Conservation (phyloP, 2,888 invertebrate species). For the Lordiphosa fenestrarum region DNA sequence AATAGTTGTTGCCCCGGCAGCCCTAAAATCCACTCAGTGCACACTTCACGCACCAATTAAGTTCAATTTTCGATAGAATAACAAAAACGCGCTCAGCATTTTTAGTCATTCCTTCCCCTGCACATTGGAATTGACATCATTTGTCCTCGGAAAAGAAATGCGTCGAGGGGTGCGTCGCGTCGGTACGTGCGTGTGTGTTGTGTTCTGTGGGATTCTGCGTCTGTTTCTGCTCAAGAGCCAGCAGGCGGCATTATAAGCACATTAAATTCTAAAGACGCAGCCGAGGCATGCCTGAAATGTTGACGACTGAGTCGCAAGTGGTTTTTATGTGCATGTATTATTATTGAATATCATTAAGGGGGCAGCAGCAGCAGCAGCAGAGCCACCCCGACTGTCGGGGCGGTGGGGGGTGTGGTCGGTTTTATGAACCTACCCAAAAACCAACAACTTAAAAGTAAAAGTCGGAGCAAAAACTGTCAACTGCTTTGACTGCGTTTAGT, state of each 20-base stretch:
- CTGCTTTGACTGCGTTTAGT: constrained; percentile 60
- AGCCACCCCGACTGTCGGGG: too few relatives aligned
- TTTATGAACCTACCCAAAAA: constrained; percentile 17
- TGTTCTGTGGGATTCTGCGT: constrained; percentile 25
- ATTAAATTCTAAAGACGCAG: constrained; percentile 73
- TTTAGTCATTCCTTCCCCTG: constrained; percentile 9
- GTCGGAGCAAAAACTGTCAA: constrained; percentile 4
- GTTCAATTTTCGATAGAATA: constrained; percentile 55
- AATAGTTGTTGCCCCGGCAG: constrained; percentile 52
- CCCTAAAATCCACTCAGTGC: constrained; percentile 45
- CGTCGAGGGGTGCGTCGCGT: constrained; percentile 50
- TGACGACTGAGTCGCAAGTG: constrained; percentile 60
- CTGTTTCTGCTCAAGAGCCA: constrained; percentile 60
- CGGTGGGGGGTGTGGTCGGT: neutral
- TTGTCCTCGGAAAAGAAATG: constrained; percentile 53
- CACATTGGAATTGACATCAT: constrained; percentile 66
- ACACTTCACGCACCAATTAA: constrained; percentile 73
- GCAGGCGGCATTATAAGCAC: constrained; percentile 76
- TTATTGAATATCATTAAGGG: constrained; percentile 72
- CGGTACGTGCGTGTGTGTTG: neutral
- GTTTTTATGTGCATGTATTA: constrained; percentile 64
- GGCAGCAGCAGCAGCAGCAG: neutral
- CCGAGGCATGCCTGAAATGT: constrained; percentile 65
- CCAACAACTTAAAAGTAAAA: constrained; percentile 15
- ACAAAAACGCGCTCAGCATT: constrained; percentile 36